A percentile compares a stretch with the other conserved stretches of the same genome.
Evolutionary conservation across 2,888 invertebrate species (phyloP).

Genomic region (Caprella mutica): DNA sequence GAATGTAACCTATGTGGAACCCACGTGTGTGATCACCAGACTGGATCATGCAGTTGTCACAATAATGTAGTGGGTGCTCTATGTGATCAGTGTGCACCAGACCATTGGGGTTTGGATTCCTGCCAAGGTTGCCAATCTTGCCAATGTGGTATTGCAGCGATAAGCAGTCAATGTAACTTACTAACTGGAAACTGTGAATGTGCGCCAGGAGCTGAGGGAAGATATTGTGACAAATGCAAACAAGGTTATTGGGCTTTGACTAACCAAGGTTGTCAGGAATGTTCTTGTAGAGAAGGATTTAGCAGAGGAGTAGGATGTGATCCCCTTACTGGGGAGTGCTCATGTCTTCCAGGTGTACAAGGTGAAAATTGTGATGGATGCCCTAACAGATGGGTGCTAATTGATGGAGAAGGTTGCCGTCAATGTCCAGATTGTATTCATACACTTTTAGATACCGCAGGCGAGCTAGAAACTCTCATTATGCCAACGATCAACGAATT

Average conservation of each 20-base stretch:
- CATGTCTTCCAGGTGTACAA: conserved; percentile 81
- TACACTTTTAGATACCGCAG: conserved; percentile 74
- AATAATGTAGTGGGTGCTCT: conserved; percentile 73
- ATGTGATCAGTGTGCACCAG: conserved; percentile 70
- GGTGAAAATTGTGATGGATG: conserved; percentile 93
- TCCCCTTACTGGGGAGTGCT: conserved; percentile 75
- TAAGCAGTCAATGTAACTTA: conserved; percentile 71
- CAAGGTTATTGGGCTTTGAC: conserved; percentile 71
- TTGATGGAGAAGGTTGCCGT: conserved; percentile 67
- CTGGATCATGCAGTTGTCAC: conserved; percentile 76
- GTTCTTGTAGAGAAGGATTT: conserved; percentile 85
- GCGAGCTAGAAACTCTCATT: conserved; percentile 56
- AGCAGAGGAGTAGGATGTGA: conserved; percentile 86
- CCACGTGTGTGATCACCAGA: conserved; percentile 64
- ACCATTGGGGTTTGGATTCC: conserved; percentile 70
- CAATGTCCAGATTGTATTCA: conserved; percentile 87
- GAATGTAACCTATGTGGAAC: conserved; percentile 77
- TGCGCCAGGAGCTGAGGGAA: conserved; percentile 71
- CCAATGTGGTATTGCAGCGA: conserved; percentile 70
- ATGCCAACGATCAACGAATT: conserved; percentile 63
- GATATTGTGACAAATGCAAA: conserved; percentile 76
- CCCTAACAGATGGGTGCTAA: conserved; percentile 71
- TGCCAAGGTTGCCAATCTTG: conserved; percentile 77
- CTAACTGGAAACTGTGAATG: conserved; percentile 75
- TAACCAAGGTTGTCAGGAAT: conserved; percentile 47